Evolutionary conservation across 2,888 invertebrate genomes (phyloP), one percentile per base, ranked within the genome.

Genomic region (Caenorhabditis uteleia): DNA sequence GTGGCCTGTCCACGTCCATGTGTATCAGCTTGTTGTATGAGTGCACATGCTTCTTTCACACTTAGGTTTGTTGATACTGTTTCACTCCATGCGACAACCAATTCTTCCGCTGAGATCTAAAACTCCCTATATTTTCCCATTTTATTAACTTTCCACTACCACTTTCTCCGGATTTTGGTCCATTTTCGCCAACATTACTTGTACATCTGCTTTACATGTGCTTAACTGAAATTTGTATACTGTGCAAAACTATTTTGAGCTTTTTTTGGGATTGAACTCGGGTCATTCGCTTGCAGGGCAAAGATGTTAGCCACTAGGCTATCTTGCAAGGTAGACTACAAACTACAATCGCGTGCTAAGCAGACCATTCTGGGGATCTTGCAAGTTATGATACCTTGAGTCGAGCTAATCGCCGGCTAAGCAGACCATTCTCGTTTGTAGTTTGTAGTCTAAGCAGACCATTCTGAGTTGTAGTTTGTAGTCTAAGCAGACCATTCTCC

Each of bases 41-140:
- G 43, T 18, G 72, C 66, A 10, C 56, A 58, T 14, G 72, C 72
- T 38, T 72, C 72, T 42, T 67, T 67, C 7, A 72, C 72, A 5
- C 69, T 72, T 25, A 72, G 64, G 39, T 73, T 73, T n/a, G 68
- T 70, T 7, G 70, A 68, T n/a, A 75, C 58, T 1, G 72, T 73
- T 49, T 75, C 70, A 26, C 70, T 66, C 75, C 75, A 75, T 14
- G 75, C 68, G n/a, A 75, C 68, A 2, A 75, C 72, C 23, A 75
- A 53, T 38, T 75, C 75, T 48, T 75, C 75, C 2, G 75, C 75
- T 1, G 75, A 70, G 8, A 75, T 47, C 75, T 75, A 50, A 33
- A 74, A 40, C n/a, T n/a, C n/a, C n/a, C n/a, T n/a, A n/a, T n/a
- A 40, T 1, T 16, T 26, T 47, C 10, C 2, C 10, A n/a, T 21